A percentile compares a stretch with the other conserved stretches of the same genome.
Evolutionary conservation across 2,797 vertebrate genomes (phyloP).

Genomic region (Rhinichthys osculus): DNA sequence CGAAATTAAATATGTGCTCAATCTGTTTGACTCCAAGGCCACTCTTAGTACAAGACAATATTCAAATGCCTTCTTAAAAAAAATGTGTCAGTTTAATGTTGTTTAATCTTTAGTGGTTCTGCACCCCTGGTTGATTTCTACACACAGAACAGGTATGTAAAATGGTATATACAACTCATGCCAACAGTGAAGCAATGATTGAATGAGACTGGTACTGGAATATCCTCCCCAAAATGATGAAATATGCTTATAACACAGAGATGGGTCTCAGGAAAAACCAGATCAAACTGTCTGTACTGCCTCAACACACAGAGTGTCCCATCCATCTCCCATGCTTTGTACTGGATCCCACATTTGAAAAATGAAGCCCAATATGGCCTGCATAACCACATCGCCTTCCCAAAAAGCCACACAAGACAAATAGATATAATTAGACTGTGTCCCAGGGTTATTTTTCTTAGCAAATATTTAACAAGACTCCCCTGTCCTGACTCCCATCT

Average conservation of each 20-base stretch:
- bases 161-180: background rate
- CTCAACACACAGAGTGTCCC: conserved; percentile 21
- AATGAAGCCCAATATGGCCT: conserved; percentile 74
- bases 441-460: conserved; percentile 86
- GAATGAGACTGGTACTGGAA: conserved; percentile 23
- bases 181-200: background rate
- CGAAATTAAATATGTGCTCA: background rate
- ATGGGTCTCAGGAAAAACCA: conserved; percentile 30
- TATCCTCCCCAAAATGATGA: conserved; percentile 29
- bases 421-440: conserved; percentile 79
- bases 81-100: background rate
- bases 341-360: conserved; percentile 80
- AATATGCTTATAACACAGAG: conserved; percentile 28
- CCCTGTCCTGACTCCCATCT: conserved; percentile 79
- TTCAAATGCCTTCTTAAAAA: background rate
- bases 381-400: conserved; percentile 76
- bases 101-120: background rate
- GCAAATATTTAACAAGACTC: conserved; percentile 86
- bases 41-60: background rate
- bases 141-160: background rate
- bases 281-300: conserved; percentile 27
- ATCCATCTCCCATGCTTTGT: conserved; percentile 66
- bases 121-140: background rate
- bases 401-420: conserved; percentile 81
- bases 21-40: background rate